Evolutionary conservation across 2,113 vertebrate genomes (phyloP).

Genomic region (Monopterus albus): DNA sequence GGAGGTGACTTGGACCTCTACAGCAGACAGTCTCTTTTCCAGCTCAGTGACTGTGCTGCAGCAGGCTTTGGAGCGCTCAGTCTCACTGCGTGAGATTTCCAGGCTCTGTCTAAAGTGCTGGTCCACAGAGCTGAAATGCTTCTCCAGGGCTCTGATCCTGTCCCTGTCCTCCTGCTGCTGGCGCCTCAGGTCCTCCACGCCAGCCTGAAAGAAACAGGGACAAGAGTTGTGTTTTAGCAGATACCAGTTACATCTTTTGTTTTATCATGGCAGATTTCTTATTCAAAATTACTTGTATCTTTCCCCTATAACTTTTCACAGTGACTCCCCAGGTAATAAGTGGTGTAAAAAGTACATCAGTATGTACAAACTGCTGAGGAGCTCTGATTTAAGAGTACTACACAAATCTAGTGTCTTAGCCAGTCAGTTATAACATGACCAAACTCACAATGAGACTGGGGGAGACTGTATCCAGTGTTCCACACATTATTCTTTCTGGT

Average conservation of each 20-base stretch:
- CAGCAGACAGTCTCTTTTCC: slow-evolving; percentile 69
- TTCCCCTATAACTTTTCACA: too few relatives aligned
- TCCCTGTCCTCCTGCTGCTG: slow-evolving; percentile 88
- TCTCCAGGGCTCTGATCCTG: slow-evolving; percentile 86
- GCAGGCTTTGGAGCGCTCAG: slow-evolving; percentile 75
- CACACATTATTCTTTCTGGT: too few relatives aligned
- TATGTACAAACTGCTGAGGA: too few relatives aligned
- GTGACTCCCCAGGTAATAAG: too few relatives aligned
- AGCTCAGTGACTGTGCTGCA: slow-evolving; percentile 77
- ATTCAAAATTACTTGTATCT: too few relatives aligned
- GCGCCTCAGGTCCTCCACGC: slow-evolving; percentile 84
- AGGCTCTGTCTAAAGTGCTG: slow-evolving; percentile 83
- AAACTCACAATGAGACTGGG: too few relatives aligned
- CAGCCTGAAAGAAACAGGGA: slow-evolving; percentile 38
- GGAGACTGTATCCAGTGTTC: too few relatives aligned
- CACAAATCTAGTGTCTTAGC: too few relatives aligned
- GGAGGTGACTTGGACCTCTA: slow-evolving; percentile 81
- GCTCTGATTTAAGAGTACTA: too few relatives aligned
- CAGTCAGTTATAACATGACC: too few relatives aligned
- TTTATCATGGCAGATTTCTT: background rate
- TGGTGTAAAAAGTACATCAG: too few relatives aligned
- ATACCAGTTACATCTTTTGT: background rate
- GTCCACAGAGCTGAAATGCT: slow-evolving; percentile 85
- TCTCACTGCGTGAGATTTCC: slow-evolving; percentile 76
- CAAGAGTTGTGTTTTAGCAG: background rate